Base-by-base conservation (phyloP, 1,140 invertebrate genomes). In the Varroa destructor region DNA sequence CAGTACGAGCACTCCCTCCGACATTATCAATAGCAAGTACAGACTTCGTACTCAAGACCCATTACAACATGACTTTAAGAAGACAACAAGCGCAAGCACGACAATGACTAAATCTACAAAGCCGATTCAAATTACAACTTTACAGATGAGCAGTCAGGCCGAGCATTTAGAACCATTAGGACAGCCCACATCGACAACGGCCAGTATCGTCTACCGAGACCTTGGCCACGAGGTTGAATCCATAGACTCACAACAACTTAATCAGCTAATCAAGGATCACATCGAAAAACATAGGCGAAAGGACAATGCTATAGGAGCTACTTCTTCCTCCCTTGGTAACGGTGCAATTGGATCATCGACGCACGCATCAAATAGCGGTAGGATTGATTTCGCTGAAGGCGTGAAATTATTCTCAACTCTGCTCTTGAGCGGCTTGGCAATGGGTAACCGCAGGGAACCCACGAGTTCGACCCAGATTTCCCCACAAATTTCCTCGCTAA, bases 391-490 rank as follows among this genome's bases (percentile, higher is more conserved):
- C 61, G 61, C 61, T 67, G 61, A 67, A 37, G 61, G 61, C 37
- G 46, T 67, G 40, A 67, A 67, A 67, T 14, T 67, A 67, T 67
- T 67, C 46, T 67, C 61, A 5, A 67, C 61, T 14, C 61, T 67
- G 37, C 61, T 67, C 1, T 8, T 67, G 12, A 67, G 61, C 61
- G 61, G 61, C 40, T 37, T 67, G 40, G 61, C 61, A 67, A 67
- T 43, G 36, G 61, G 40, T 37, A 46, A 67, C 40, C 61, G 61
- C 0, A 67, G 46, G 46, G 46, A 51, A 51, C 46, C 46, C 8
- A 51, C 46, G 8, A 51, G 46, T 51, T 51, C 46, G 46, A 51
- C 46, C 46, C 46, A 51, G 46, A 51, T 51, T 51, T 8, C 46
- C 46, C 46, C 46, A 5, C 46, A 3, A 51, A 51, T 51, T 51